These are phyloP conservation scores for Potorous gilbertii DNA, from an alignment of 2,797 vertebrate genomes.

Conservation along the genomic window DNA sequence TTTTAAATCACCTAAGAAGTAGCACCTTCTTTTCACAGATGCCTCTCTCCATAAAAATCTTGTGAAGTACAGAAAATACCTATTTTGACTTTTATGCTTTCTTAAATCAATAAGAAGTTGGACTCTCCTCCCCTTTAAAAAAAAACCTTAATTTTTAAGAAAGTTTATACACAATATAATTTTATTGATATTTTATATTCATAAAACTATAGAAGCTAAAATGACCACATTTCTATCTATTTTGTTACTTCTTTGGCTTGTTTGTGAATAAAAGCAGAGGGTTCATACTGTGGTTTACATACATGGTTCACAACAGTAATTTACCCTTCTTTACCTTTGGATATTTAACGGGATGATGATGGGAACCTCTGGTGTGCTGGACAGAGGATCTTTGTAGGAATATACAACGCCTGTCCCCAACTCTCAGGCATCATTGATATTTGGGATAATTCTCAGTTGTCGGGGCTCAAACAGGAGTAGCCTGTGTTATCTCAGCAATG, in stretches of 20 bases:
- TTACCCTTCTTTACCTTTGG: background rate
- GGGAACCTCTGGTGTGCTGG: background rate
- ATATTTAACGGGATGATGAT: background rate
- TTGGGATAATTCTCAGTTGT: background rate
- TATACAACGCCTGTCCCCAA: background rate
- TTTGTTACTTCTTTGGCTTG: background rate
- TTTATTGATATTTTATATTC: background rate
- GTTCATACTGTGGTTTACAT: background rate
- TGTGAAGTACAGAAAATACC: background rate
- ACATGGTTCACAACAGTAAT: background rate
- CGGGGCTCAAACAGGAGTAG: background rate
- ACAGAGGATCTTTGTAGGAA: background rate
- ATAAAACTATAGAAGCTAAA: background rate
- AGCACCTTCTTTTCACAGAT: background rate
- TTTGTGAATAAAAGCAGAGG: background rate
- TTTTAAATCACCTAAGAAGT: slow-evolving; percentile 6
- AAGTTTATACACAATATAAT: background rate
- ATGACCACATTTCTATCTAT: background rate
- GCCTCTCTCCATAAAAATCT: background rate
- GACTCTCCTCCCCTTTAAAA: background rate
- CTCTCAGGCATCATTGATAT: background rate
- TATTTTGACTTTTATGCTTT: background rate
- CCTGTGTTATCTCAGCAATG: background rate
- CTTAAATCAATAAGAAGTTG: background rate
- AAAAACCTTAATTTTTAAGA: background rate